Percentiles rank a stretch among this genome's conserved stretches.
Evolutionary conservation across 2,113 vertebrate species (phyloP).

Genomic region (Bubo bubo): DNA sequence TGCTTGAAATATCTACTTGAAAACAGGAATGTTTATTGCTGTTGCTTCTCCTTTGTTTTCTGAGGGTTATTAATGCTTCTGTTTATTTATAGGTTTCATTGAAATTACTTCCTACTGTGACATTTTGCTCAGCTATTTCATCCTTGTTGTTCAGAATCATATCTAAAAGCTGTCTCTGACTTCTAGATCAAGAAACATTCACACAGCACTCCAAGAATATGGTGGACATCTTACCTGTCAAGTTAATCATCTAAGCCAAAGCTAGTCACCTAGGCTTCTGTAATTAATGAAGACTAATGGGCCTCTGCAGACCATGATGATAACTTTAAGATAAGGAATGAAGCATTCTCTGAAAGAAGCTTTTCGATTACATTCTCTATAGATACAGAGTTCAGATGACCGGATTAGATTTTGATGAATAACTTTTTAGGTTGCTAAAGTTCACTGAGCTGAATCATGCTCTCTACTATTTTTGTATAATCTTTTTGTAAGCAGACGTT

Average conservation of each 20-base stretch:
- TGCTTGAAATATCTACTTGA: neutral
- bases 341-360: neutral
- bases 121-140: neutral
- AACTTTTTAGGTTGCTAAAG: neutral
- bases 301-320: neutral
- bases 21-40: neutral
- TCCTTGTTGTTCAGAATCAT: neutral
- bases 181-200: neutral
- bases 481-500: neutral
- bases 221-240: neutral
- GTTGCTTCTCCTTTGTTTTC: neutral
- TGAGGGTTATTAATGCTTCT: neutral
- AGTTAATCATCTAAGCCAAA: neutral
- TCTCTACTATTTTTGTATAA: neutral
- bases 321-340: neutral
- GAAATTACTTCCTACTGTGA: neutral
- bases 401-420: neutral
- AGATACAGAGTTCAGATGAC: neutral
- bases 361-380: neutral
- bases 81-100: neutral
- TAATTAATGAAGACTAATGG: neutral
- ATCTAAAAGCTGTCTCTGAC: neutral
- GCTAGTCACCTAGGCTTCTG: neutral
- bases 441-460: neutral
- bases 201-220: neutral